phyloP scores from a whole-genome alignment of 1,140 invertebrate genomes.

The Lucilia sericata region DNA sequence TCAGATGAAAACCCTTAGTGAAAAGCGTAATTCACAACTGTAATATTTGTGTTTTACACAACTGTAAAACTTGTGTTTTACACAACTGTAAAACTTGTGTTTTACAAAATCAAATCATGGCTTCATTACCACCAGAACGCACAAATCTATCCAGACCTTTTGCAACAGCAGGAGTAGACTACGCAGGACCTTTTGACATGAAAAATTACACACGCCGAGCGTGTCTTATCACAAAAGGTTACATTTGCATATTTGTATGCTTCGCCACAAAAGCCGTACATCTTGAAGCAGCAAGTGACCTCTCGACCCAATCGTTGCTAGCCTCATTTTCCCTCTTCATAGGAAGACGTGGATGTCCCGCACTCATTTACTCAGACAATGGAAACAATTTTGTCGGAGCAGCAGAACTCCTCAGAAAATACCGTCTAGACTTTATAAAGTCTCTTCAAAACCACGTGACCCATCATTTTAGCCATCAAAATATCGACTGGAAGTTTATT shows the following conservation, averaged over 20 bases:
- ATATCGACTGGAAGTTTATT: too few relatives aligned
- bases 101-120: not conserved
- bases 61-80: too few relatives aligned
- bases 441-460: conserved; percentile 8
- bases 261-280: conserved; percentile 22
- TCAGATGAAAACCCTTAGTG: too few relatives aligned
- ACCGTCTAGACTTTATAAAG: conserved; percentile 60
- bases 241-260: conserved; percentile 22
- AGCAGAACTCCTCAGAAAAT: conserved; percentile 56
- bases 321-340: too few relatives aligned
- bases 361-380: too few relatives aligned
- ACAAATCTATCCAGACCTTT: not conserved
- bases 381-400: too few relatives aligned
- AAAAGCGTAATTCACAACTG: too few relatives aligned
- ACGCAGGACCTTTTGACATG: conserved; percentile 30
- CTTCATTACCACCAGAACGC: too few relatives aligned
- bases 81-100: too few relatives aligned
- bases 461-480: conserved; percentile 32
- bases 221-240: conserved; percentile 32
- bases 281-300: conserved; percentile 52
- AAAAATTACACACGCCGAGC: conserved; percentile 30
- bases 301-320: too few relatives aligned
- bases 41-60: too few relatives aligned
- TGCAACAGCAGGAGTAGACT: conserved; percentile 30
- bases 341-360: too few relatives aligned